Evolutionary conservation across 2,113 vertebrate genomes (phyloP), one percentile per base, ranked within the genome.

Genomic region (Sander lucioperca): DNA sequence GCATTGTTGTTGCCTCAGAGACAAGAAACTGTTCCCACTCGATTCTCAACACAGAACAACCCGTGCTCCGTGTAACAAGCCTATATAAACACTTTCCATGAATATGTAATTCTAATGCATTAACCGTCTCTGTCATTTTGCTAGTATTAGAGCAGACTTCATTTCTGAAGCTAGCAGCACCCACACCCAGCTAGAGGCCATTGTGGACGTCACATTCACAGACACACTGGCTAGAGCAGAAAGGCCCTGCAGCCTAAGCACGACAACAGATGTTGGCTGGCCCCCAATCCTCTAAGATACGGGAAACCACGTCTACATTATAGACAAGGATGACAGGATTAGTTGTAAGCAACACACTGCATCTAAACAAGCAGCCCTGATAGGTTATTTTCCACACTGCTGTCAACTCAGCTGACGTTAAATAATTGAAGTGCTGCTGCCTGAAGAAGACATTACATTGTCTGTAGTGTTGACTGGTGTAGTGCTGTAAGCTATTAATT

Each of bases 1-100:
- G 85, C 79, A 36, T 88, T 89, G 82, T 88, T 87, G 91, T 92
- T 93, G 84, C 90, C 84, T 87, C 80, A 92, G 89, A 88, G 92
- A 93, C 84, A 5, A 84, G 79, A 82, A 77, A 67, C 57, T 2
- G 75, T 80, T 67, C 85, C 92, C 88, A 91, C 89, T 90, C 85
- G 12, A 62, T 86, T 72, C 81, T 33, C 39, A 36, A 76, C 57
- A 75, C 88, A 69, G 82, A 90, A 81, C 77, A 68, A 51, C 15
- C 58, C 9, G 48, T 69, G 69, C 65, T 80, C 36, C 43, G 2
- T 48, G 64, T 19, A 83, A 81, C 63, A 61, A 25, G 68, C 25
- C 1, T 83, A 33, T 80, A 64, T 53, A 43, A 16, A 63, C 47
- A 65, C 39, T 48, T 21, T 2, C 58, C 19, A 47, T 63, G 19